These are phyloP conservation scores for Falco naumanni DNA, from an alignment of 2,797 vertebrate species.

Conservation along the genomic window DNA sequence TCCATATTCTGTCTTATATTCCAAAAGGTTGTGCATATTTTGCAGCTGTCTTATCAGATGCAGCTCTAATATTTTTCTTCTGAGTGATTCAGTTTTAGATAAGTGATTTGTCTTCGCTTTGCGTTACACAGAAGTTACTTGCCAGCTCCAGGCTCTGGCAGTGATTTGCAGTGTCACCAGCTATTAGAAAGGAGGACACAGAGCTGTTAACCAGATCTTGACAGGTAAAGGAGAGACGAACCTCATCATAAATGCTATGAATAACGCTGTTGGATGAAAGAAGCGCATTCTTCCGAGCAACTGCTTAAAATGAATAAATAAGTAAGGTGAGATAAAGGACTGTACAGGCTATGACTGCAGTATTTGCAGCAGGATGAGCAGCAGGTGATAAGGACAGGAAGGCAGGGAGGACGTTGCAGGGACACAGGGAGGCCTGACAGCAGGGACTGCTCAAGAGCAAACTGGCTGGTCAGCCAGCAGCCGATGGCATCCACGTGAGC, in stretches of 20 bases:
- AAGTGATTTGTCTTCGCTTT: not conserved
- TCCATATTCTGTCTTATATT: not conserved
- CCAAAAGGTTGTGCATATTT: not conserved
- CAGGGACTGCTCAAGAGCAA: not conserved
- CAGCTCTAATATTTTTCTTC: conserved; percentile 2
- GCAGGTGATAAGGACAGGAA: not conserved
- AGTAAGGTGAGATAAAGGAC: not conserved
- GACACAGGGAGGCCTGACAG: not conserved
- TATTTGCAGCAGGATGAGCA: not conserved
- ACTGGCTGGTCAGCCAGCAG: not conserved
- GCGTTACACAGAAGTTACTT: not conserved
- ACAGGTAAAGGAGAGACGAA: not conserved
- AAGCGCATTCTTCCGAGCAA: not conserved
- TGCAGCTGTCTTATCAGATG: conserved; percentile 18
- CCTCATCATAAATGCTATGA: not conserved
- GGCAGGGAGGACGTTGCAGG: not conserved
- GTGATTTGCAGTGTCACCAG: conserved; percentile 23
- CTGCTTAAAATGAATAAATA: not conserved
- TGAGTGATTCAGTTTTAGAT: not conserved
- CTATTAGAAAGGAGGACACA: not conserved
- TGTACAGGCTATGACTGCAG: fast-evolving
- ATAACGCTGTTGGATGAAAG: not conserved
- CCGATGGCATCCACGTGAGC: fast-evolving
- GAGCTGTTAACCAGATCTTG: not conserved
- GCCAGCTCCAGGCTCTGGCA: conserved; percentile 6